phyloP scores from a whole-genome alignment of 2,888 invertebrate genomes.

The Plagodis dolabraria region DNA sequence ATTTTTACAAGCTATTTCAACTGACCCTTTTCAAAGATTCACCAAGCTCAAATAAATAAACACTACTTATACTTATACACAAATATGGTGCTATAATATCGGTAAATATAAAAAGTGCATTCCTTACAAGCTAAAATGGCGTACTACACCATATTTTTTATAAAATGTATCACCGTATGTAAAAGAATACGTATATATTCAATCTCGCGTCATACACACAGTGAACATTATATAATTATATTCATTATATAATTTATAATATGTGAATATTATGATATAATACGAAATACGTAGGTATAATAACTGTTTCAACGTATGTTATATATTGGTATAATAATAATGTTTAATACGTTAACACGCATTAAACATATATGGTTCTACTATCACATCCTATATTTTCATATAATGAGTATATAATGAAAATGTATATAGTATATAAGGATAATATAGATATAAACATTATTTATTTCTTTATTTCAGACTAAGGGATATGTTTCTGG shows the following conservation, averaged over 20 bases:
- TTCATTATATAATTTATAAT: constrained; percentile 8
- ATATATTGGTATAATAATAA: not conserved
- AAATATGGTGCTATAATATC: constrained; percentile 20
- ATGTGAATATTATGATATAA: constrained; percentile 2
- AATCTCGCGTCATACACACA: constrained; percentile 76
- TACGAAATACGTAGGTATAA: constrained; percentile 2
- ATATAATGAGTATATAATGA: constrained; percentile 2
- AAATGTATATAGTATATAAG: constrained; percentile 9
- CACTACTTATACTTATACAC: too few relatives aligned
- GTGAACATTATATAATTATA: constrained; percentile 50
- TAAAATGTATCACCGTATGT: constrained; percentile 65
- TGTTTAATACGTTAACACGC: not conserved
- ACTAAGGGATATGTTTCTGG: constrained; percentile 80
- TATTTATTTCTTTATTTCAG: constrained; percentile 62
- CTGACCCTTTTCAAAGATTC: too few relatives aligned
- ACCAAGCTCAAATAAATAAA: too few relatives aligned
- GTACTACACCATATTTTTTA: too few relatives aligned
- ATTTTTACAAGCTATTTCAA: too few relatives aligned
- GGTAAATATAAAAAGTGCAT: constrained; percentile 18
- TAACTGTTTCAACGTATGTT: constrained; percentile 8
- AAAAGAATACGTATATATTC: constrained; percentile 65
- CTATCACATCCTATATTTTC: constrained; percentile 48
- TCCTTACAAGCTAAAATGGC: not conserved
- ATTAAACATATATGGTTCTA: constrained; percentile 12
- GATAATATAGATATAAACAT: constrained; percentile 44